Base-by-base conservation (phyloP, 1,140 invertebrate genomes). In the Leptonema lineaticorne region DNA sequence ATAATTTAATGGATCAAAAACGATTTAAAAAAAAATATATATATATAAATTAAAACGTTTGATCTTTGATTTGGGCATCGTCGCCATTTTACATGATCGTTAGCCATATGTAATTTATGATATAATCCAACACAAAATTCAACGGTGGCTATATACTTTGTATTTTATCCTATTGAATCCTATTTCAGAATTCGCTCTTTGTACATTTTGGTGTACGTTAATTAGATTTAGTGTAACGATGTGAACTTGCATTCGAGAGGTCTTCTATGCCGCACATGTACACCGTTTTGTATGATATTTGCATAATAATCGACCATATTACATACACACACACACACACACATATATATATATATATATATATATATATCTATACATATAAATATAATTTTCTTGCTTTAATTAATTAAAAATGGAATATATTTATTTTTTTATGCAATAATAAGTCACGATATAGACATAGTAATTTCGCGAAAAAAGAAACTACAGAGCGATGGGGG, bases 191-290 rank as follows among this genome's bases (percentile, higher is more conserved):
- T 27, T 16, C 24, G 59, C 33, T 41, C 59, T 62, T 62, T 62
- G 59, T 62, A 62, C 26, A 62, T 37, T 62, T 62, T 22, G 50
- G 59, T 33, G 59, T 45, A 45, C 59, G 59, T 37, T 62, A 62
- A 62, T 62, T 62, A 62, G 59, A 62, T 62, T 45, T 62, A 62
- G 59, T 45, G 37, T 62, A 62, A 62, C 59, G 59, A 62, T 62
- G 59, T 62, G 59, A 37, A 62, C 59, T 62, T 62, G 59, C 59
- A 59, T 14, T 62, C 33, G 59, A 37, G 18, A 62, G 59, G 59
- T 62, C 59, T 62, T 62, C 59, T 33, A 62, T 62, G 24, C 37
- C 45, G 37, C 59, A 53, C 50, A 62, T 62, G 50, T 24, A 53
- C 50, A 53, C 24, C 16, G 16, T 53, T 53, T 41, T 41, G 37